These are phyloP conservation scores for Nebria brevicollis DNA, from an alignment of 2,888 invertebrate species.

Conservation along the genomic window DNA sequence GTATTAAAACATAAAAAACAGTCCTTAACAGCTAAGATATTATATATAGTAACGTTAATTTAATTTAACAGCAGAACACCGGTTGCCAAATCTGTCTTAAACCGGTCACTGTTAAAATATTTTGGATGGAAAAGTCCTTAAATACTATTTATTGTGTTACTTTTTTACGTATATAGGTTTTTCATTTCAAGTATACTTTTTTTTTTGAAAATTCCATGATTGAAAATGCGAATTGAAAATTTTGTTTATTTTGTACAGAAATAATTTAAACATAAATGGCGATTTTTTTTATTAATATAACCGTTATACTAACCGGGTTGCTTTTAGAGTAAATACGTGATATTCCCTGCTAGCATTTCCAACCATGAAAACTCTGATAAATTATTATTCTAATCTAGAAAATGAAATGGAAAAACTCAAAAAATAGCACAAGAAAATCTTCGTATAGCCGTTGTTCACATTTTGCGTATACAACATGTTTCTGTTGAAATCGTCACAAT, in stretches of 20 bases:
- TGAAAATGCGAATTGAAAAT: neutral
- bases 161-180: slow-evolving; percentile 53
- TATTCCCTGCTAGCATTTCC: neutral
- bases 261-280: no score
- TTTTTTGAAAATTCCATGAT: neutral
- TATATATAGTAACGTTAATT: slow-evolving; percentile 14
- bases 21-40: slow-evolving; percentile 21
- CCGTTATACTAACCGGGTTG: no score
- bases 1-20: slow-evolving; percentile 16
- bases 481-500: neutral
- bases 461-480: neutral
- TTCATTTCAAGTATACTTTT: slow-evolving; percentile 22
- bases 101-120: slow-evolving; percentile 1
- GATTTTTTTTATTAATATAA: no score
- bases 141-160: slow-evolving; percentile 57
- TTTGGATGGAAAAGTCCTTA: slow-evolving; percentile 58
- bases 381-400: neutral
- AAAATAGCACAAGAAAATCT: neutral
- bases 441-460: slow-evolving; percentile 10
- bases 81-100: neutral
- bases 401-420: neutral
- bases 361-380: neutral
- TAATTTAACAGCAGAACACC: neutral
- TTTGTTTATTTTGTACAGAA: no score
- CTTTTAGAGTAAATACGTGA: neutral